Conservation (phyloP, 2,888 invertebrate genomes). For the Amblyteles armatorius region DNA sequence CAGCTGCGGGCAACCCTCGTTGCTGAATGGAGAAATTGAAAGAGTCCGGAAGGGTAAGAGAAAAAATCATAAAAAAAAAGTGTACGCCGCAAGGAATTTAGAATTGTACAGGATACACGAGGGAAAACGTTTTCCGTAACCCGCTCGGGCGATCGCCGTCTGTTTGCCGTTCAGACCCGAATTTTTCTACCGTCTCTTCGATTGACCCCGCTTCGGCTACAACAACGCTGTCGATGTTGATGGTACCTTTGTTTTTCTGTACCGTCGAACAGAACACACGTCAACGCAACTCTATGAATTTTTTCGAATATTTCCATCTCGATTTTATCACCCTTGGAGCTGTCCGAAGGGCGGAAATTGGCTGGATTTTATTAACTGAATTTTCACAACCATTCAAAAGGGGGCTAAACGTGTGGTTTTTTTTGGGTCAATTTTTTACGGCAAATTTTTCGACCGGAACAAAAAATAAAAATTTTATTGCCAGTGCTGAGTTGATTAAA, state of each 20-base stretch:
- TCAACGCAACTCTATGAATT: not conserved
- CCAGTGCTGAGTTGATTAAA: not conserved
- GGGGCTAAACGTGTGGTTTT: not conserved
- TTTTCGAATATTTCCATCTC: not conserved
- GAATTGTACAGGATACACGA: conserved; percentile 16
- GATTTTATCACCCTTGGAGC: not conserved
- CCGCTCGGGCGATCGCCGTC: not conserved
- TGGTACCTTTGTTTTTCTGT: not conserved
- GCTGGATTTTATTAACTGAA: too few relatives aligned
- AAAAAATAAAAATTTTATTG: not conserved
- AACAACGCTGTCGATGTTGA: not conserved
- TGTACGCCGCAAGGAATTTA: conserved; percentile 18
- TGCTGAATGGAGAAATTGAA: conserved; percentile 59
- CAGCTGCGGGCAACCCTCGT: conserved; percentile 48
- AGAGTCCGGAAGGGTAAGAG: conserved; percentile 18
- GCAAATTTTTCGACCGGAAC: not conserved
- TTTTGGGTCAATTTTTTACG: not conserved
- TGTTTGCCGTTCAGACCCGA: not conserved
- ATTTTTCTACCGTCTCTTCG: not conserved
- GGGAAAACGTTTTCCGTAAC: not conserved
- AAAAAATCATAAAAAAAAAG: not conserved
- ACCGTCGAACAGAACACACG: not conserved
- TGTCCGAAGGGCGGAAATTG: too few relatives aligned
- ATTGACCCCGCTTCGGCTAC: not conserved
- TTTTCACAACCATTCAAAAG: not conserved